Evolutionary conservation across 1,140 invertebrate genomes (phyloP), one percentile per base, ranked within the genome.

Genomic region (Aphis gossypii): DNA sequence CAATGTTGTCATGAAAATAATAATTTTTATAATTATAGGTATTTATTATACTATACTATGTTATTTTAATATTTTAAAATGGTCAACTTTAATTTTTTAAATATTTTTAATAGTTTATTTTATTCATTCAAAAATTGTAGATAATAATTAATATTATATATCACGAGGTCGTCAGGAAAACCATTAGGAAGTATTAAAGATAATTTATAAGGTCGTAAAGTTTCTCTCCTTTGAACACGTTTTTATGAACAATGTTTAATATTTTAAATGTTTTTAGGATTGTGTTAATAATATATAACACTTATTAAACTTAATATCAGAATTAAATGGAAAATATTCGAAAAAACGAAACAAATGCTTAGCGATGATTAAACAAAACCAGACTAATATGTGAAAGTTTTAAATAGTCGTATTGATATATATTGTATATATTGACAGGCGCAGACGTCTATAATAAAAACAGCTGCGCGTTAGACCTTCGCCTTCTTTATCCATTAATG

Each of bases 371-470:
- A 56, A 54, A 54, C 35, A 56, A 56, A 89, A 56, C 87, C 48
- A 56, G 87, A 89, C n/a, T 56, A 89, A 38, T 89, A 23, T 89
- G n/a, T 56, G 48, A 89, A 54, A 51, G 87, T 88, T 88, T 89
- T 89, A 54, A 54, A 54, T 89, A 89, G 41, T 51, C 20, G 8
- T 89, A 89, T 56, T 41, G 48, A 89, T 41, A 41, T 41, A 41
- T 41, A 41, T 41, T 41, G 38, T 41, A 41, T 41, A 41, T 89
- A 89, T 56, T 56, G 35, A 89, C 48, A 54, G 48, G 23, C 30
- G n/a, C 30, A 88, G 46, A 54, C 35, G 48, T 89, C 20, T 38
- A 25, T 56, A 89, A 38, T 56, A 89, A 8, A 89, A 89, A 89
- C 87, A 89, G 35, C 35, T 89, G 48, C n/a, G 23, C 20, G 86